phyloP scores from a whole-genome alignment of 1,140 invertebrate species.

The Gonioctena quinquepunctata region DNA sequence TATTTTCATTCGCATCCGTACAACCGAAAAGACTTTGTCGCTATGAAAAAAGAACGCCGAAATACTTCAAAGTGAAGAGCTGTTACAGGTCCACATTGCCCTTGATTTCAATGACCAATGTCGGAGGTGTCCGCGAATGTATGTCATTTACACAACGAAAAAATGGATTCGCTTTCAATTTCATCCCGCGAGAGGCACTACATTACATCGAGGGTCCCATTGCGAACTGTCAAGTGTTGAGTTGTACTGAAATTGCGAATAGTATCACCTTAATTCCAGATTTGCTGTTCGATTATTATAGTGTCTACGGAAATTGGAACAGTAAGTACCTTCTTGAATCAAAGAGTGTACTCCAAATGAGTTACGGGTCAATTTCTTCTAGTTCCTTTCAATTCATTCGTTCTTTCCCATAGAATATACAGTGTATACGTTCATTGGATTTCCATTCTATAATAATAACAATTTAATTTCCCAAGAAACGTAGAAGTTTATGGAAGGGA shows the following conservation, averaged over 20 bases:
- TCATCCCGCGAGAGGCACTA: slow-evolving; percentile 54
- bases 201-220: slow-evolving; percentile 16
- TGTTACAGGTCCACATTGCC: slow-evolving; percentile 35
- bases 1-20: neutral
- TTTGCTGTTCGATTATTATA: slow-evolving; percentile 64
- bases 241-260: slow-evolving; percentile 64
- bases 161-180: slow-evolving; percentile 68
- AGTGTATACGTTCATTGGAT: no score
- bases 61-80: slow-evolving; percentile 38
- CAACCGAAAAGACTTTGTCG: neutral
- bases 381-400: no score
- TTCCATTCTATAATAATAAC: no score
- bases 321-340: slow-evolving; percentile 61
- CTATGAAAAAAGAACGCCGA: neutral
- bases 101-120: slow-evolving; percentile 27
- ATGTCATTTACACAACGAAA: slow-evolving; percentile 61
- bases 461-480: no score
- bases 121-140: slow-evolving; percentile 54
- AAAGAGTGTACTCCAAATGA: no score
- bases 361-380: no score
- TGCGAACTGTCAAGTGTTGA: slow-evolving; percentile 56
- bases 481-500: no score
- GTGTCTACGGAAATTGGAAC: slow-evolving; percentile 59
- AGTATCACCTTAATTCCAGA: slow-evolving; percentile 59
- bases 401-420: no score